These are phyloP conservation scores for Phenganax subtilis DNA, from an alignment of 92 coral and sea anemone species.

Conservation along the genomic window DNA sequence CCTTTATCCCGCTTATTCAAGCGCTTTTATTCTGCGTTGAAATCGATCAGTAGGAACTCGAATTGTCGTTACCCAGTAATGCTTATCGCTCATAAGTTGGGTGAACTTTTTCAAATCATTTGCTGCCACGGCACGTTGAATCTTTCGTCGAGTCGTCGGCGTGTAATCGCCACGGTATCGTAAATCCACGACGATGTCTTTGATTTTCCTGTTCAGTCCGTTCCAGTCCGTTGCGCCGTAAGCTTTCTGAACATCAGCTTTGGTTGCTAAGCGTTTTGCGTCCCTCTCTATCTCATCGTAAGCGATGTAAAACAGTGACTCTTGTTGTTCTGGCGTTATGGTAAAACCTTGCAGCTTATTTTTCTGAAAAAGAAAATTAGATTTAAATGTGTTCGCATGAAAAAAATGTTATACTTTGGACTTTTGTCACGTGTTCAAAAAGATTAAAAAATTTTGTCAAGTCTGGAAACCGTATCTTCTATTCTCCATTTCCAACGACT, in stretches of 20 bases:
- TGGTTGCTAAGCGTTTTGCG: conserved; percentile 35
- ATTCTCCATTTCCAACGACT: background rate
- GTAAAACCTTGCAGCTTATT: background rate
- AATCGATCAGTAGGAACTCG: conserved; percentile 39
- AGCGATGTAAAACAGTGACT: conserved; percentile 35
- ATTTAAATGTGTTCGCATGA: too few species aligned
- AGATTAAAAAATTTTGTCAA: background rate
- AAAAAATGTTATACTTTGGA: too few species aligned
- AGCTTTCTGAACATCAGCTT: conserved; percentile 6
- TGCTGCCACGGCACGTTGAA: conserved; percentile 26
- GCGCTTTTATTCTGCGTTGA: conserved; percentile 25
- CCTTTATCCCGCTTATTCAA: background rate
- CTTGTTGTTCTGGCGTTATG: conserved; percentile 31
- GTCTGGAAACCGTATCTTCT: background rate
- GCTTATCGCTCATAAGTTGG: conserved; percentile 23
- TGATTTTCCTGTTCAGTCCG: conserved; percentile 24
- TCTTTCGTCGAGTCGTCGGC: conserved; percentile 22
- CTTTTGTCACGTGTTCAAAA: too few species aligned
- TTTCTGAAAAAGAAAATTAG: background rate
- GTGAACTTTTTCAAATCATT: conserved; percentile 30
- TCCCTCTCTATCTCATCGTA: conserved; percentile 29
- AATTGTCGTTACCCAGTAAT: conserved; percentile 7
- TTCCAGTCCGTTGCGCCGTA: conserved; percentile 43
- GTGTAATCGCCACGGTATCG: conserved; percentile 48
- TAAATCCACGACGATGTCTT: conserved; percentile 40